Percentiles rank a stretch among this genome's conserved stretches.
phyloP scores from a whole-genome alignment of 2,888 invertebrate species.

The Luffia ferchaultella region DNA sequence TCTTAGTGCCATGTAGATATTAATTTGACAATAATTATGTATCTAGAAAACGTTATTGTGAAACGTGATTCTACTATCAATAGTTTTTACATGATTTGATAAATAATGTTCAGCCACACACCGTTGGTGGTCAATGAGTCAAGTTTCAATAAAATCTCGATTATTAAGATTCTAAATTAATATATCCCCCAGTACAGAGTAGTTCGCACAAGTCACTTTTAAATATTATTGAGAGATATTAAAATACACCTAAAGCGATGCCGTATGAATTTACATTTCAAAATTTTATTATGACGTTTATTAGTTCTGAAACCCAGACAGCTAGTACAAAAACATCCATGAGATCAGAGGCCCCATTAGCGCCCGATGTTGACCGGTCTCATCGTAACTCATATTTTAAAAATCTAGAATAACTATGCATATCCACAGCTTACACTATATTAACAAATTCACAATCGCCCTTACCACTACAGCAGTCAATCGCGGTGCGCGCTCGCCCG shows the following conservation, averaged over 20 bases:
- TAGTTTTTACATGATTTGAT: neutral
- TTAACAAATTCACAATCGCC: slow-evolving; percentile 56
- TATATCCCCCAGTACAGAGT: neutral
- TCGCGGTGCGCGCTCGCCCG: slow-evolving; percentile 48
- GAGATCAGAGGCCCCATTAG: slow-evolving; percentile 5
- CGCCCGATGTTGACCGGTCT: neutral
- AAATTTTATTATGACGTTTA: neutral
- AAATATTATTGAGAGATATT: neutral
- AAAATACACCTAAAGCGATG: neutral
- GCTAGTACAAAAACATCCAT: slow-evolving; percentile 1
- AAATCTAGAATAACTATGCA: slow-evolving; percentile 34
- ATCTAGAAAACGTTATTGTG: no score
- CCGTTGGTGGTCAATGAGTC: neutral
- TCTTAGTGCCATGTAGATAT: no score
- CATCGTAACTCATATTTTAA: slow-evolving; percentile 13
- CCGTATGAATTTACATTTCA: no score
- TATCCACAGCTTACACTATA: slow-evolving; percentile 63
- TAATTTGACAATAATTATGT: no score
- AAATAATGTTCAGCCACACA: neutral
- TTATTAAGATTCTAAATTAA: neutral
- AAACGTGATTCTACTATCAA: neutral
- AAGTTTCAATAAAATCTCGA: neutral
- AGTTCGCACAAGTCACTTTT: no score
- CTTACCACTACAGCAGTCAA: slow-evolving; percentile 52
- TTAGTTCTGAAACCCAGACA: neutral